Conservation (phyloP, 2,113 vertebrate species). For the Nyctibius bracteatus region DNA sequence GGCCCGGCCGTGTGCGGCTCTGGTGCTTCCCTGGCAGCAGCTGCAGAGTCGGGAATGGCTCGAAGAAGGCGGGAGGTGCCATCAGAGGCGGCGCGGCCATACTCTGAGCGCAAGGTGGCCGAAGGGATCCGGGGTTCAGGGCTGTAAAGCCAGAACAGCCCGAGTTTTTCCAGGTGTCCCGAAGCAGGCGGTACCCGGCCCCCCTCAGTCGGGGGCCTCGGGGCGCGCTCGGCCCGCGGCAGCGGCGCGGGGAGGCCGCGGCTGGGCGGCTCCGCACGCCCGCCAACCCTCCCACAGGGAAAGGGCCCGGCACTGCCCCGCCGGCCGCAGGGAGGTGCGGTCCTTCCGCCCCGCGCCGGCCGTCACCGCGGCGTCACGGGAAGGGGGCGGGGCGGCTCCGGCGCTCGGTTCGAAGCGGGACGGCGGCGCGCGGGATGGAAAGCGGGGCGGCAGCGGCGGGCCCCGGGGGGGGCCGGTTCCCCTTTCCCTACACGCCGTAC, state of each 20-base stretch:
- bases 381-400: neutral
- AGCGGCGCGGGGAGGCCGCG: neutral
- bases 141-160: too few relatives aligned
- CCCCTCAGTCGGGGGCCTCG: too few relatives aligned
- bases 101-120: too few relatives aligned
- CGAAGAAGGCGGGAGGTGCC: neutral
- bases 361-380: neutral
- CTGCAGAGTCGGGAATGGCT: too few relatives aligned
- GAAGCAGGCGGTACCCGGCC: too few relatives aligned
- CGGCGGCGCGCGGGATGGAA: neutral
- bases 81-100: neutral
- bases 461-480: constrained; percentile 66
- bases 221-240: too few relatives aligned
- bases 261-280: neutral
- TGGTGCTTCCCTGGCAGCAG: too few relatives aligned
- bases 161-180: too few relatives aligned
- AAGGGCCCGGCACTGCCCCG: too few relatives aligned
- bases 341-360: neutral
- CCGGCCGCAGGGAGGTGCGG: too few relatives aligned
- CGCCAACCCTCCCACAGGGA: too few relatives aligned
- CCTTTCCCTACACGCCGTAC: constrained; percentile 88
- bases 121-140: neutral
- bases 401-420: neutral
- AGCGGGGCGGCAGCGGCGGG: neutral
- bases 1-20: neutral